Percentiles rank a stretch among this genome's conserved stretches.
Conservation (phyloP, 2,797 vertebrate species). For the Chrysolophus pictus region DNA sequence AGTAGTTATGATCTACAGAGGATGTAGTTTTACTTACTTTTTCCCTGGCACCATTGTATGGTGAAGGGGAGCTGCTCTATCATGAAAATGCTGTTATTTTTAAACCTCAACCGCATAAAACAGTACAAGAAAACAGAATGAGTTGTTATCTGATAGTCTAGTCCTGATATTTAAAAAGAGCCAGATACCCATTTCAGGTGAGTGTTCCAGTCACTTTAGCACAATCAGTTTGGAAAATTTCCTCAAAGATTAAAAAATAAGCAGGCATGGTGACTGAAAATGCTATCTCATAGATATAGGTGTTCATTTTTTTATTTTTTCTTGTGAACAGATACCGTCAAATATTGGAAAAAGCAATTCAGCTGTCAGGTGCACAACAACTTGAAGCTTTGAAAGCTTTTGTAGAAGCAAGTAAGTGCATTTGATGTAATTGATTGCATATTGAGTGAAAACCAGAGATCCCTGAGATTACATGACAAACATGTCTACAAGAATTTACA, state of each 20-base stretch:
- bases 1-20: not conserved
- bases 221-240: not conserved
- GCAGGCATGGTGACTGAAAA: not conserved
- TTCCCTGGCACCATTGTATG: not conserved
- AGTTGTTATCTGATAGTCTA: not conserved
- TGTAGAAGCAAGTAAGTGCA: slow-evolving; percentile 98
- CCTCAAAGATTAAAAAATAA: not conserved
- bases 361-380: slow-evolving; percentile 90
- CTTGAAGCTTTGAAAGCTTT: slow-evolving; percentile 98
- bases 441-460: not conserved
- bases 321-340: slow-evolving; percentile 89
- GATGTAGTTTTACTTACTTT: fast-evolving
- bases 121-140: not conserved
- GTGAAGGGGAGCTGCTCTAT: fast-evolving
- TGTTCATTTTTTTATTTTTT: not conserved
- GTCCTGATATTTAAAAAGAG: not conserved
- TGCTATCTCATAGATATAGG: not conserved
- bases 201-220: not conserved
- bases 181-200: not conserved
- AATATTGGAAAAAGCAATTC: slow-evolving; percentile 96
- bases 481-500: fast-evolving
- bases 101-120: not conserved
- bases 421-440: not conserved
- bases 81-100: not conserved
- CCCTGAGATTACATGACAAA: not conserved